Evolutionary conservation across 2,797 vertebrate species (phyloP).

Genomic region (Sciurus carolinensis): DNA sequence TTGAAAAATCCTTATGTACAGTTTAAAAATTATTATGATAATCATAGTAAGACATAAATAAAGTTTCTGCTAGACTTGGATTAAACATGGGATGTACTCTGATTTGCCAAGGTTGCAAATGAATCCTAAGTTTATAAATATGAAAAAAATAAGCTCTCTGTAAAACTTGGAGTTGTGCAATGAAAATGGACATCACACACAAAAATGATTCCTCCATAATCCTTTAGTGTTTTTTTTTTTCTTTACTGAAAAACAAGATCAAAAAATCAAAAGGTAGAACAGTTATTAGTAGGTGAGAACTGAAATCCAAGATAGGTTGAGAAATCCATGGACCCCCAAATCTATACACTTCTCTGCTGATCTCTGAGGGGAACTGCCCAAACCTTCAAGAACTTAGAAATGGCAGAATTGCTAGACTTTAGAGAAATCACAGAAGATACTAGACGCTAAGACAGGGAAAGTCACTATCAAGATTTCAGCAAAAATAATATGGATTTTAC

Average conservation of each 20-base stretch:
- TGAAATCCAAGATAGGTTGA: not conserved
- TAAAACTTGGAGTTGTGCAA: not conserved
- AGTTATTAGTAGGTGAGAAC: not conserved
- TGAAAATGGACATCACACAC: not conserved
- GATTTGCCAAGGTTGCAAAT: not conserved
- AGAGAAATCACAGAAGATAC: not conserved
- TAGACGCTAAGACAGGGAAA: not conserved
- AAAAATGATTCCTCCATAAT: not conserved
- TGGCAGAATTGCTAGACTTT: not conserved
- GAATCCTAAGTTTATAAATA: not conserved
- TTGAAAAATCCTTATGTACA: not conserved
- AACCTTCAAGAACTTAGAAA: not conserved
- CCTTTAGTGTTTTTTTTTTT: not conserved
- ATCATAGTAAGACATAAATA: constrained; percentile 15
- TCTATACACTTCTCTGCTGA: fast-evolving
- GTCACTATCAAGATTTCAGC: not conserved
- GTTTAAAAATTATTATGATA: not conserved
- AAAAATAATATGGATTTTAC: not conserved
- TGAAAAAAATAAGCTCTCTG: not conserved
- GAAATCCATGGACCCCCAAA: not conserved
- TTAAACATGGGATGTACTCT: not conserved
- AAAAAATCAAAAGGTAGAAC: not conserved
- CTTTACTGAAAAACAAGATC: not conserved
- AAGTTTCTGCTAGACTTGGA: not conserved
- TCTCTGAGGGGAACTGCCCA: not conserved